Conservation (phyloP, 2,888 invertebrate genomes). For the Hirudinaria manillensis region DNA sequence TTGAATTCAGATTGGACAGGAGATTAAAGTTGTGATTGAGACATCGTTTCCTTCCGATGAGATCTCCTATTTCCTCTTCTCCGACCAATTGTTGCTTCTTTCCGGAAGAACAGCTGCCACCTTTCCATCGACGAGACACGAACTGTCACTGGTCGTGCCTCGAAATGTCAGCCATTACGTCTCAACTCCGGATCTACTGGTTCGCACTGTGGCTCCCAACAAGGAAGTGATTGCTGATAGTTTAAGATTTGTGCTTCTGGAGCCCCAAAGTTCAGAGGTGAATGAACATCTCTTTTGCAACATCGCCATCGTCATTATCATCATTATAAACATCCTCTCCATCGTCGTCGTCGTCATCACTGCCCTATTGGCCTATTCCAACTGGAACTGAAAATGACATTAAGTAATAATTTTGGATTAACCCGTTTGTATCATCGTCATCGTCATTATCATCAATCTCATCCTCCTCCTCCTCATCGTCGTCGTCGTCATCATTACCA, state of each 20-base stretch:
- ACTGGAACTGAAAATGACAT: no score
- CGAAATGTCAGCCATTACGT: neutral
- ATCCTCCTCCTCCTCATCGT: no score
- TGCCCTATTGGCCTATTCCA: no score
- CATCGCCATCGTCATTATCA: no score
- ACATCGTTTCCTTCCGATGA: neutral
- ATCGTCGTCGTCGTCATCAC: no score
- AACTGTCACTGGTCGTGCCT: neutral
- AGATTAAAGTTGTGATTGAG: neutral
- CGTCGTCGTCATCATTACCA: no score
- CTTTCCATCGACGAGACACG: neutral
- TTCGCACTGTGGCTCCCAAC: neutral
- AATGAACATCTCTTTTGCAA: no score
- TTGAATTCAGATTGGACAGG: neutral
- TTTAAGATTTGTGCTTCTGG: neutral
- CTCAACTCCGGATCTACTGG: conserved; percentile 1
- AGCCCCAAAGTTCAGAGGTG: no score
- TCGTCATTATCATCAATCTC: no score
- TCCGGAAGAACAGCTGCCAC: neutral
- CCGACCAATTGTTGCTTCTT: neutral
- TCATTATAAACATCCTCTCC: no score
- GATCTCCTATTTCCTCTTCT: neutral
- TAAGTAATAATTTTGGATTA: no score
- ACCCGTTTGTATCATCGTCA: no score
- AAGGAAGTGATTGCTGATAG: neutral